phyloP scores from a whole-genome alignment of 2,113 vertebrate genomes.

The Tricholaema leucomelas region DNA sequence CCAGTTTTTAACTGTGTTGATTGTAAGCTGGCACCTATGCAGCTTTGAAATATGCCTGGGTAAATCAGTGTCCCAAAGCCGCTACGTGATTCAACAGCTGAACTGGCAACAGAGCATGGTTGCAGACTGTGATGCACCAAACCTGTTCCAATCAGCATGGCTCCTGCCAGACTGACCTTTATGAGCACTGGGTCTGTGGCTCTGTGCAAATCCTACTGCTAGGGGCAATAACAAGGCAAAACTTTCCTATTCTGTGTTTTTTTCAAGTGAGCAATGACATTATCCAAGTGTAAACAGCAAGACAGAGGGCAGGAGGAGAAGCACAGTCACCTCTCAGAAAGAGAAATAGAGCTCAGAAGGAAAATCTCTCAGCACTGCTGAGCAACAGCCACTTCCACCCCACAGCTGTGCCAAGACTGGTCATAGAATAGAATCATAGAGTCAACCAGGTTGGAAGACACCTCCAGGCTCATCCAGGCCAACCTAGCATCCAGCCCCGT shows the following conservation, averaged over 20 bases:
- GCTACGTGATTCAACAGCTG: not conserved
- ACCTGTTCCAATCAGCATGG: fast-evolving
- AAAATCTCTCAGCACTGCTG: not conserved
- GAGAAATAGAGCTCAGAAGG: not conserved
- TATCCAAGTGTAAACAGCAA: not conserved
- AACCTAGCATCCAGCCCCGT: too few species aligned
- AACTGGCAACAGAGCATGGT: not conserved
- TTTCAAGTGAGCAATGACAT: not conserved
- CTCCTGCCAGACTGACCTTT: not conserved
- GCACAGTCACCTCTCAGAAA: not conserved
- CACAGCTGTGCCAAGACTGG: not conserved
- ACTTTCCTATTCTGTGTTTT: not conserved
- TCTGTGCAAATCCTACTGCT: not conserved
- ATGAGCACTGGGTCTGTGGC: not conserved
- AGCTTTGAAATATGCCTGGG: not conserved
- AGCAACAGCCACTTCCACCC: not conserved
- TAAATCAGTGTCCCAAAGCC: not conserved
- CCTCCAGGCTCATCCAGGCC: too few species aligned
- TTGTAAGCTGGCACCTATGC: not conserved
- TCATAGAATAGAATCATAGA: too few species aligned
- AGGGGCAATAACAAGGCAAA: not conserved
- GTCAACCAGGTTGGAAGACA: too few species aligned
- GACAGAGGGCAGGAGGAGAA: not conserved
- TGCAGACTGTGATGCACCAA: not conserved
- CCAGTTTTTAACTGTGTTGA: not conserved